These are phyloP conservation scores for Lucilia cuprina DNA, from an alignment of 1,140 invertebrate species.

Conservation along the genomic window DNA sequence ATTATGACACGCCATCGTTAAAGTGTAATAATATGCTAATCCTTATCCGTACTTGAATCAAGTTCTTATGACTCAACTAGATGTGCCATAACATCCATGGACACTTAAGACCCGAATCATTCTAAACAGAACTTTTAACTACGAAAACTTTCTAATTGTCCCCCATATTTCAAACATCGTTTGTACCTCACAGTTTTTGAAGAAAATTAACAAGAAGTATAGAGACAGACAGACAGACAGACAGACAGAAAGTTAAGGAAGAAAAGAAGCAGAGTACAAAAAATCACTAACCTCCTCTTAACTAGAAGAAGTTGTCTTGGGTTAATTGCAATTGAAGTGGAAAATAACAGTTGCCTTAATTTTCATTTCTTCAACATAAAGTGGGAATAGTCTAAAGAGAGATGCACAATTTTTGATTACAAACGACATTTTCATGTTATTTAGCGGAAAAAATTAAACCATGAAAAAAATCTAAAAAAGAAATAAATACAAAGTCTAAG, in stretches of 20 bases:
- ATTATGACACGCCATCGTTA: too few relatives aligned
- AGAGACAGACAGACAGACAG: background rate
- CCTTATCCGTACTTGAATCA: too few relatives aligned
- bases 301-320: conserved; percentile 27
- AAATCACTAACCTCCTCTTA: conserved; percentile 1
- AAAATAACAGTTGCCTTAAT: conserved; percentile 23
- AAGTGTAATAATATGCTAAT: too few relatives aligned
- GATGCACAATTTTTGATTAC: conserved; percentile 34
- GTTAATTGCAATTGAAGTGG: conserved; percentile 35
- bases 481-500: background rate
- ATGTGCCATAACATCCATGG: too few relatives aligned
- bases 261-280: background rate
- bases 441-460: background rate
- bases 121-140: too few relatives aligned
- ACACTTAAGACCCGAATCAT: too few relatives aligned
- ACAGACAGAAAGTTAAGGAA: background rate
- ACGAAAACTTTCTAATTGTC: too few relatives aligned
- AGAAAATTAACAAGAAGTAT: background rate
- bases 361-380: background rate
- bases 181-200: background rate
- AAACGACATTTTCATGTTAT: conserved; percentile 27
- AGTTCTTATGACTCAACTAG: too few relatives aligned
- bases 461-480: background rate
- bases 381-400: conserved; percentile 10
- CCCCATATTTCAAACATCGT: background rate